phyloP scores from a whole-genome alignment of 2,113 vertebrate species.

The Colossoma macropomum region DNA sequence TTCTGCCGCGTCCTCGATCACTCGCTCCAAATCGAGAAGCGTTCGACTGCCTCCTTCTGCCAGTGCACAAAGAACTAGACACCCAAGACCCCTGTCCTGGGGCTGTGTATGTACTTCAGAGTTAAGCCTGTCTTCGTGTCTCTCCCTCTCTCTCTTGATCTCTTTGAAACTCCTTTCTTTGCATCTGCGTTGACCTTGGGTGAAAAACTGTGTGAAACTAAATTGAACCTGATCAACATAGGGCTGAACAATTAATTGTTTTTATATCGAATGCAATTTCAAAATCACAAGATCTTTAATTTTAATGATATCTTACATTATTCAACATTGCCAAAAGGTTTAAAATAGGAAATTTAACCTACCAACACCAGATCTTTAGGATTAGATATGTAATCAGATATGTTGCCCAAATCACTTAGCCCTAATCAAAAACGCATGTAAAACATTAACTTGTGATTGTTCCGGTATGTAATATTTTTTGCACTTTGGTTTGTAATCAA shows the following conservation, averaged over 20 bases:
- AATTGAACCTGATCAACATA: slow-evolving; percentile 14
- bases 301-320: too few relatives aligned
- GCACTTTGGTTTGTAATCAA: neutral
- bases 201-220: slow-evolving; percentile 33
- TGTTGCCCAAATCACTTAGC: too few relatives aligned
- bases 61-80: slow-evolving; percentile 78
- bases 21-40: slow-evolving; percentile 70
- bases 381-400: too few relatives aligned
- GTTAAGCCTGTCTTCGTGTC: slow-evolving; percentile 42
- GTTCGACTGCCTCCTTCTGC: slow-evolving; percentile 64
- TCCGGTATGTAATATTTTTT: neutral
- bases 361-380: too few relatives aligned
- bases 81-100: slow-evolving; percentile 93
- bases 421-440: neutral
- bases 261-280: too few relatives aligned
- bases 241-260: too few relatives aligned
- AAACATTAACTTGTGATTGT: neutral
- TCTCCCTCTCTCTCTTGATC: slow-evolving; percentile 29
- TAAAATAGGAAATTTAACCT: too few relatives aligned
- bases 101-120: slow-evolving; percentile 89
- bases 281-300: too few relatives aligned
- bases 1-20: slow-evolving; percentile 81
- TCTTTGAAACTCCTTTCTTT: neutral
- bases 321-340: too few relatives aligned
- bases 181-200: slow-evolving; percentile 40